Evolutionary conservation across 2,113 vertebrate species (phyloP).

Genomic region (Pituophis catenifer): DNA sequence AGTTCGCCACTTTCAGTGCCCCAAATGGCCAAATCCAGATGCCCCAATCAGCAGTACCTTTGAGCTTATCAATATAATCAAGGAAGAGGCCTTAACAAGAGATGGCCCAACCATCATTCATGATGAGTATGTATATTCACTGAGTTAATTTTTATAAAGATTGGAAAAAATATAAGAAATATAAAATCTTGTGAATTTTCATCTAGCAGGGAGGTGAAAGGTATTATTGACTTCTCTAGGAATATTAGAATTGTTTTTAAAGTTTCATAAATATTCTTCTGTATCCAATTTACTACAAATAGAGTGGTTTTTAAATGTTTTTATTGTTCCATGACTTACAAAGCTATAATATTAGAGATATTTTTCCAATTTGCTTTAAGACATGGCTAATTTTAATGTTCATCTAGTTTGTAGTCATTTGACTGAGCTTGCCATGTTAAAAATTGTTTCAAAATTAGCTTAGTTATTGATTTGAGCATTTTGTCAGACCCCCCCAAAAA

Average conservation of each 20-base stretch:
- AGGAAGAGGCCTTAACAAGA: slow-evolving; percentile 95
- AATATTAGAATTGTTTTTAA: not conserved
- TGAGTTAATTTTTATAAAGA: slow-evolving; percentile 20
- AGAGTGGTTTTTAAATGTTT: not conserved
- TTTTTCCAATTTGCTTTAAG: slow-evolving; percentile 50
- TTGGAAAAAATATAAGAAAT: not conserved
- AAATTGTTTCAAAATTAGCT: slow-evolving; percentile 62
- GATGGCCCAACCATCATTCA: slow-evolving; percentile 98
- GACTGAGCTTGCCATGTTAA: slow-evolving; percentile 52
- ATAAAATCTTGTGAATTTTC: not conserved
- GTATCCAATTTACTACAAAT: not conserved
- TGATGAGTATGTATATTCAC: slow-evolving; percentile 84
- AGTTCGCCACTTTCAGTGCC: slow-evolving; percentile 97
- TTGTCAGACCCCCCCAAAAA: slow-evolving; percentile 22
- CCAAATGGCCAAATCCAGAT: slow-evolving; percentile 96
- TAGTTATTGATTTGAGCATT: slow-evolving; percentile 59
- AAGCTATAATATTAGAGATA: slow-evolving; percentile 29
- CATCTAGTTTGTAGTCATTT: slow-evolving; percentile 39
- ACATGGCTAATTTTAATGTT: slow-evolving; percentile 48
- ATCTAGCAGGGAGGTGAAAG: not conserved
- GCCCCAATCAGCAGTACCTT: slow-evolving; percentile 96
- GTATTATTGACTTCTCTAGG: not conserved
- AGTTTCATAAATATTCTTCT: not conserved
- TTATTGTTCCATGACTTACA: slow-evolving; percentile 15
- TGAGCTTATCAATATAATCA: slow-evolving; percentile 98